phyloP scores from a whole-genome alignment of 2,797 vertebrate genomes.

The Sparidentex hasta region DNA sequence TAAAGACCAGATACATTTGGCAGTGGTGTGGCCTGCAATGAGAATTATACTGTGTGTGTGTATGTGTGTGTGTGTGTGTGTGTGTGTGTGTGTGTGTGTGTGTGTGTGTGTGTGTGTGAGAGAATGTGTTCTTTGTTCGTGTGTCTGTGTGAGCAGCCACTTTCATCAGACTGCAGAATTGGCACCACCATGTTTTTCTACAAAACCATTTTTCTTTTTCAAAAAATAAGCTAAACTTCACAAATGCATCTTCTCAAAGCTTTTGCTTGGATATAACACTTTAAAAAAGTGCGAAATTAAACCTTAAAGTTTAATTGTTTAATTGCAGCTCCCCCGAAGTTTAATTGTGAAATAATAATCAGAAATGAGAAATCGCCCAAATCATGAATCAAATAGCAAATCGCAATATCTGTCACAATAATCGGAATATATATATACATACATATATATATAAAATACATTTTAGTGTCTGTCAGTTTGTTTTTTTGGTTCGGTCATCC shows the following conservation, averaged over 20 bases:
- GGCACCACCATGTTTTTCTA: constrained; percentile 10
- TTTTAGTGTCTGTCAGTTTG: constrained; percentile 10
- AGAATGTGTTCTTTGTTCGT: constrained; percentile 3
- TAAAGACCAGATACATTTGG: constrained; percentile 33
- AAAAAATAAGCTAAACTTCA: constrained; percentile 20
- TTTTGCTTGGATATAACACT: not conserved
- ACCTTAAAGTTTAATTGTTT: too few species aligned
- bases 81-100: not conserved
- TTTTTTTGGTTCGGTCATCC: constrained; percentile 13
- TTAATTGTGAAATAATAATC: too few species aligned
- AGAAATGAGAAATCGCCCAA: too few species aligned
- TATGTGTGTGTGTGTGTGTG: constrained; percentile 24
- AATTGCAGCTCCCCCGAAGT: too few species aligned
- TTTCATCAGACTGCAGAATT: constrained; percentile 12
- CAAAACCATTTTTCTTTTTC: not conserved
- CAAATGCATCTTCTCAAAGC: not conserved
- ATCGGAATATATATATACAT: too few species aligned
- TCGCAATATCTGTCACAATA: too few species aligned
- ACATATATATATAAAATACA: too few species aligned
- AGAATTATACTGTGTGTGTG: constrained; percentile 31
- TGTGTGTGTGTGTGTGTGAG: too few species aligned
- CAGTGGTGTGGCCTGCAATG: constrained; percentile 63
- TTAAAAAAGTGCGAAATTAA: not conserved
- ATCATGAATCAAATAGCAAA: too few species aligned
- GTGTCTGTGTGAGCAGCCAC: not conserved